These are phyloP conservation scores for Zaprionus ghesquierei DNA, from an alignment of 1,140 invertebrate genomes.

Conservation along the genomic window DNA sequence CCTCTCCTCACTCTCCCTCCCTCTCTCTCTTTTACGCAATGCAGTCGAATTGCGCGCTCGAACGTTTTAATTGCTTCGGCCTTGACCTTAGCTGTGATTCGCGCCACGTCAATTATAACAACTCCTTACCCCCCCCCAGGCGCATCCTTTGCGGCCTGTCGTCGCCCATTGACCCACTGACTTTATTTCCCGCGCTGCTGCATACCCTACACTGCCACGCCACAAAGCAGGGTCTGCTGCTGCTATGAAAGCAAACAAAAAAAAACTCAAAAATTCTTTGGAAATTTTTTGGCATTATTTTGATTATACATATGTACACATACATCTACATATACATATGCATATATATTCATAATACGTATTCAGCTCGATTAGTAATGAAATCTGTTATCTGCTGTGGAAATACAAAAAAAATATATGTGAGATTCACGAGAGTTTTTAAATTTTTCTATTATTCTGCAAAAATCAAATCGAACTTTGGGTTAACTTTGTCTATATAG, in stretches of 20 bases:
- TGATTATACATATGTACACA: constrained; percentile 1
- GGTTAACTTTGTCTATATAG: not conserved
- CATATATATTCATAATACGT: not conserved
- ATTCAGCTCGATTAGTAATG: not conserved
- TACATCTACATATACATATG: too few relatives aligned
- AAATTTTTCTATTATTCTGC: not conserved
- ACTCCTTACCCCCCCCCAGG: too few relatives aligned
- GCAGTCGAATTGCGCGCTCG: constrained; percentile 37
- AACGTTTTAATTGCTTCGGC: constrained; percentile 25
- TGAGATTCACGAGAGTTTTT: not conserved
- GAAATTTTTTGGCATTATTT: constrained; percentile 7
- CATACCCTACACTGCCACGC: not conserved
- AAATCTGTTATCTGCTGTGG: not conserved
- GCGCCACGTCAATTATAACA: not conserved
- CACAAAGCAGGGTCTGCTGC: not conserved
- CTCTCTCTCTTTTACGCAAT: not conserved
- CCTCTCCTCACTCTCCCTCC: not conserved
- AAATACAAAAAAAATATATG: not conserved
- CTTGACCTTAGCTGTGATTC: constrained; percentile 33
- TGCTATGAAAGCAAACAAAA: not conserved
- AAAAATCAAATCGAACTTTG: not conserved
- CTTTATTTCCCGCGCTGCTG: not conserved
- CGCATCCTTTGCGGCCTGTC: not conserved
- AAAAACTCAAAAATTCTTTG: not conserved
- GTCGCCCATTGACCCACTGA: constrained; percentile 33